phyloP scores from a whole-genome alignment of 2,113 vertebrate genomes.

The Athene noctua region DNA sequence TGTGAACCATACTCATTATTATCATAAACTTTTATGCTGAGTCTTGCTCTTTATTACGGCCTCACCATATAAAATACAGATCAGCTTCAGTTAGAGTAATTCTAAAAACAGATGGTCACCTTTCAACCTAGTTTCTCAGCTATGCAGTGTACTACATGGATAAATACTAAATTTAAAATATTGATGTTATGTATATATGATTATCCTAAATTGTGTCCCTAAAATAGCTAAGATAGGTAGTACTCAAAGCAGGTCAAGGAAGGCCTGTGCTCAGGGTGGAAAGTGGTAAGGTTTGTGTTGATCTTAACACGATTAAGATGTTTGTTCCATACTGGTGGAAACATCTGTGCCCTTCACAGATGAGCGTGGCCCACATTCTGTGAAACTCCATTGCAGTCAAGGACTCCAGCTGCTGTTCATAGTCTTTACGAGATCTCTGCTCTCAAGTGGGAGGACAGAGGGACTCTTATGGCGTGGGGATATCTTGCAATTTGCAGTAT shows the following conservation, averaged over 20 bases:
- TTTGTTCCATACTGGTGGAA: neutral
- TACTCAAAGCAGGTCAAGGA: neutral
- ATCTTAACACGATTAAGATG: neutral
- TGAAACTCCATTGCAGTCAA: neutral
- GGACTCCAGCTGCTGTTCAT: neutral
- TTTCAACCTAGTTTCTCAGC: neutral
- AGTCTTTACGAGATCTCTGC: neutral
- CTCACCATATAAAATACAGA: neutral
- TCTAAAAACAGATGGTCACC: neutral
- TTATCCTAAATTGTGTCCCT: neutral
- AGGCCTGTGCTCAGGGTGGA: neutral
- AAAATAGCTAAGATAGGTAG: neutral
- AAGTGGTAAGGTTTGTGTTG: neutral
- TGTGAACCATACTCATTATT: conserved; percentile 25
- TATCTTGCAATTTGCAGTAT: neutral
- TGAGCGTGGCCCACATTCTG: neutral
- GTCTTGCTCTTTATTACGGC: conserved; percentile 18
- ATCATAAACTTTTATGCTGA: conserved; percentile 41
- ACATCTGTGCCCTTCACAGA: neutral
- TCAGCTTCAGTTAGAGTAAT: neutral
- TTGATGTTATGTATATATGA: neutral
- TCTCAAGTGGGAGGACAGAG: neutral
- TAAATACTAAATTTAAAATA: neutral
- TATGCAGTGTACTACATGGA: neutral
- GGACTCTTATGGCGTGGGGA: neutral